These are phyloP conservation scores for Perodicticus potto DNA, from an alignment of 2,797 vertebrate species.

Conservation along the genomic window DNA sequence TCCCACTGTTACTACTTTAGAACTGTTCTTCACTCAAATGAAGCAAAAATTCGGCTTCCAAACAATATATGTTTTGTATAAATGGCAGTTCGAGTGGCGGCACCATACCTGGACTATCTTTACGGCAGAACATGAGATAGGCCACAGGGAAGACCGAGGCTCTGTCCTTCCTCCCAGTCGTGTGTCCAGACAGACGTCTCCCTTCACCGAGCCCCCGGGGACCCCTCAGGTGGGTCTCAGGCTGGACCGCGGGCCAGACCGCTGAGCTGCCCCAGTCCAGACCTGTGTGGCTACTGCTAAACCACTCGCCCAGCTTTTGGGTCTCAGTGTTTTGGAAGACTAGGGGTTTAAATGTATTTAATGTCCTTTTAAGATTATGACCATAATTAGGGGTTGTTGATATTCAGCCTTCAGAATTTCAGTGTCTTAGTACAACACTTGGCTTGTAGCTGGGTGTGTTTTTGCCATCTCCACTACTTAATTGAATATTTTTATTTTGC, in stretches of 20 bases:
- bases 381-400: slow-evolving; percentile 51
- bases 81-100: slow-evolving; percentile 29
- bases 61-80: slow-evolving; percentile 11
- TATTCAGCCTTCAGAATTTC: slow-evolving; percentile 63
- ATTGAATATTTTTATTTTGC: slow-evolving; percentile 66
- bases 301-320: slow-evolving; percentile 60
- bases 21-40: slow-evolving; percentile 36
- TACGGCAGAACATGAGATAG: slow-evolving; percentile 27
- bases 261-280: slow-evolving; percentile 51
- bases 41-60: slow-evolving; percentile 61
- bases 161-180: slow-evolving; percentile 20
- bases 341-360: slow-evolving; percentile 67
- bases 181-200: slow-evolving; percentile 31
- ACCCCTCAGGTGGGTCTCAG: background rate
- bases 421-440: slow-evolving; percentile 63
- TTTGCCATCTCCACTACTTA: slow-evolving; percentile 68
- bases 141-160: slow-evolving; percentile 23
- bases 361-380: slow-evolving; percentile 72
- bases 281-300: slow-evolving; percentile 47
- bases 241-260: no score
- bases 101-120: background rate
- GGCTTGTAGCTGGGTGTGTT: slow-evolving; percentile 65
- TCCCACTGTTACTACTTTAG: slow-evolving; percentile 64
- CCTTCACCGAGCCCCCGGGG: slow-evolving; percentile 21
- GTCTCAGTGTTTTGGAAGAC: slow-evolving; percentile 61